These are phyloP conservation scores for Ophion ventricosus DNA, from an alignment of 2,888 invertebrate genomes.

Conservation along the genomic window DNA sequence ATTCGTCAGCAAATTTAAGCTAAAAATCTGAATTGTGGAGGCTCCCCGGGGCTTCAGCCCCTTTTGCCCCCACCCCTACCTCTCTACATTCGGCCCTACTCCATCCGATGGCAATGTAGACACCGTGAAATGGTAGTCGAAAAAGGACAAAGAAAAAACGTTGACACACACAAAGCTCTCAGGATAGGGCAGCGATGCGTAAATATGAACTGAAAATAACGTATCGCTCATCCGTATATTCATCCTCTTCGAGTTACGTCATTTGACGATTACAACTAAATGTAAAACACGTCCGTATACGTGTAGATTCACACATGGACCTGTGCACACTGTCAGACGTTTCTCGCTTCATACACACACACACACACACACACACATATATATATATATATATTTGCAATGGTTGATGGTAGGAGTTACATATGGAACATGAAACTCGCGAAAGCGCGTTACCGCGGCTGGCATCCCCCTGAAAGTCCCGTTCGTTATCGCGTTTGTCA, in stretches of 20 bases:
- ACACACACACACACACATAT: constrained; percentile 59
- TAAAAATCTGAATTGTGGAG: no score
- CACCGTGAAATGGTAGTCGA: background rate
- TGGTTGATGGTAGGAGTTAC: background rate
- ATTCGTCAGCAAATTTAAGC: no score
- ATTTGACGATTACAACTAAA: constrained; percentile 66
- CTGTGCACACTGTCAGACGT: constrained; percentile 10
- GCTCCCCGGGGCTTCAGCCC: no score
- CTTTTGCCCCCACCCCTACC: no score
- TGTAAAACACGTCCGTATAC: constrained; percentile 59
- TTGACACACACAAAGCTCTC: constrained; percentile 13
- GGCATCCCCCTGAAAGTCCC: constrained; percentile 50
- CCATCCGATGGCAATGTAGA: no score
- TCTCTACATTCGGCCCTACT: no score
- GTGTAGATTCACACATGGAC: constrained; percentile 12
- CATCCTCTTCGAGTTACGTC: constrained; percentile 39
- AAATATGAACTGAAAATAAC: constrained; percentile 36
- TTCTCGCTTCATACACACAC: background rate
- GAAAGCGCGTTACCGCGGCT: constrained; percentile 31
- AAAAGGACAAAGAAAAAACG: constrained; percentile 29
- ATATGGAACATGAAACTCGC: constrained; percentile 32
- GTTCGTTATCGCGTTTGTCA: constrained; percentile 66
- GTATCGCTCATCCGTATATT: constrained; percentile 35
- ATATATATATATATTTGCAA: no score
- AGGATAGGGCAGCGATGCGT: constrained; percentile 12